These are phyloP conservation scores for Gymnobelideus leadbeateri DNA, from an alignment of 2,113 vertebrate species.

Conservation along the genomic window DNA sequence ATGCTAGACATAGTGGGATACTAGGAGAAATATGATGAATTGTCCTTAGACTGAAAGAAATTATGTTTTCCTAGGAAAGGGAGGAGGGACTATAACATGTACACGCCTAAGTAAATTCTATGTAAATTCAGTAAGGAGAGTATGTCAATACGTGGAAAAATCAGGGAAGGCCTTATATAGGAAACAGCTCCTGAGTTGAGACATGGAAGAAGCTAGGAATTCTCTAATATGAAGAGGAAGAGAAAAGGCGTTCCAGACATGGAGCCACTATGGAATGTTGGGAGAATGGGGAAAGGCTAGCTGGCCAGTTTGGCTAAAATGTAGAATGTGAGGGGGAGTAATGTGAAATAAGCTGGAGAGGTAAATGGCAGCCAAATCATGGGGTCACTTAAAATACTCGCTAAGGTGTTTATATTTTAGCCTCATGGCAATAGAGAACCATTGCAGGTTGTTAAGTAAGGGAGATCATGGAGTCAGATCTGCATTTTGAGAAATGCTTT, in stretches of 20 bases:
- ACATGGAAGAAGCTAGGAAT: not conserved
- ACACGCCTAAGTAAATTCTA: not conserved
- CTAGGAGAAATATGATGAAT: not conserved
- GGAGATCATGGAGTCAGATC: not conserved
- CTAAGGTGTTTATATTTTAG: not conserved
- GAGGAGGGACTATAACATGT: not conserved
- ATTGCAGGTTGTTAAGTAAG: not conserved
- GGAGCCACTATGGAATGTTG: not conserved
- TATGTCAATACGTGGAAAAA: not conserved
- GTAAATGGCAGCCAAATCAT: not conserved
- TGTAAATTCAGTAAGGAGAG: not conserved
- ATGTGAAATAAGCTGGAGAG: not conserved
- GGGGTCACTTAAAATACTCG: not conserved
- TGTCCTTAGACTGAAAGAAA: not conserved
- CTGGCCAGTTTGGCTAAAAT: not conserved
- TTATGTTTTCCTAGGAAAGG: not conserved
- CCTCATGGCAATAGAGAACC: not conserved
- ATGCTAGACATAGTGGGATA: not conserved
- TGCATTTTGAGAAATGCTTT: not conserved
- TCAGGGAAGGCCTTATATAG: not conserved
- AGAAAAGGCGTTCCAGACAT: not conserved
- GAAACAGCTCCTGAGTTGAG: not conserved
- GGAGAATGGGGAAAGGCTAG: not conserved
- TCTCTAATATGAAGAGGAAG: not conserved
- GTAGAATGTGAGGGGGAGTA: not conserved